Base-by-base conservation (phyloP, 2,797 vertebrate genomes). In the Chloroceryle amazona region DNA sequence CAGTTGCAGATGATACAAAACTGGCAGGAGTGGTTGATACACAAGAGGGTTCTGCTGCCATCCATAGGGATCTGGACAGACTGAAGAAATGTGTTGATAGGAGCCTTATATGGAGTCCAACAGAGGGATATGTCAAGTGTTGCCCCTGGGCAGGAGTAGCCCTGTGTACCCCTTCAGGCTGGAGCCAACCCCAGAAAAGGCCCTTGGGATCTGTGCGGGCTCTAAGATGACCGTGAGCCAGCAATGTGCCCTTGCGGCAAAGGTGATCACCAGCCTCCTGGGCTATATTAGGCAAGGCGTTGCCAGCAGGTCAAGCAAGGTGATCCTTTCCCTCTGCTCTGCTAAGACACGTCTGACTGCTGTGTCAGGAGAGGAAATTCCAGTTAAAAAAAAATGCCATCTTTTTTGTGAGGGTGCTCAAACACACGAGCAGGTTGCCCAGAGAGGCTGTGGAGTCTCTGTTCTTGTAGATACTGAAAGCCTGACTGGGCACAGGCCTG, bases 1-100 rank as follows among this genome's bases (percentile, higher is more conserved):
- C 8, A 2, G 57, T 66, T 42, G 49, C 63, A 63, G 54, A 10
- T 52, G 25, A 21, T n/a, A 2, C 0, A 3, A n/a, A 82, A 51
- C 28, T 52, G 16, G 9, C 44, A 86, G 72, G 29, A 72, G 29
- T 44, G 47, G 12, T 62, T 33, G 22, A 58, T 63, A n/a, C 12
- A 41, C 41, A 41, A n/a, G 41, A 42, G 51, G 11, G 9, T 28
- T 65, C 13, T 74, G 46, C 39, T 81, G 29, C 55, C 1, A 11
- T 80, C 31, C 58, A 49, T n/a, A 66, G 26, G 15, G n/a, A 52
- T n/a, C 28, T 52, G 37, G 25, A 12, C 29, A 61, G 37, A 33
- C 25, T 1, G 2, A 16, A 52, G 76, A 66, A 39, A 39, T 39
- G 22, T n/a, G 15, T 28, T 29, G 61, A 29, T 15, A 29, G 63